A percentile compares a stretch with the other conserved stretches of the same genome.
Evolutionary conservation across 2,113 vertebrate species (phyloP).

Genomic region (Vulpes lagopus): DNA sequence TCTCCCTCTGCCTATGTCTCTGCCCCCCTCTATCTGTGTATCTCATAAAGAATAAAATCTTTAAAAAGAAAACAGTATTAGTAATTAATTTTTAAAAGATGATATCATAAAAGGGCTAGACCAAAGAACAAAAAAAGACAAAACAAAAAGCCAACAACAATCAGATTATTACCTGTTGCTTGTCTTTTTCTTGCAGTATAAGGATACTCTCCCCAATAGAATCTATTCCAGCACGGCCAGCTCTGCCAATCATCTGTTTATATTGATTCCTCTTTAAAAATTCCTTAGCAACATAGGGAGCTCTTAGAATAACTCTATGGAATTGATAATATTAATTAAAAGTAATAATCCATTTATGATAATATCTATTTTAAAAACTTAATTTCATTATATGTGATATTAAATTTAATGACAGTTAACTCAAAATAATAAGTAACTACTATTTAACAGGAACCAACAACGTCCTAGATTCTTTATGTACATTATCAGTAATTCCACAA

Average conservation of each 20-base stretch:
- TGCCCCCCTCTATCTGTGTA: too few relatives aligned
- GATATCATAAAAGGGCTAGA: not conserved
- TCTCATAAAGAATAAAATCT: too few relatives aligned
- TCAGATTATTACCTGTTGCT: constrained; percentile 86
- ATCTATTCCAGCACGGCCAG: constrained; percentile 97
- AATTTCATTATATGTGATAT: not conserved
- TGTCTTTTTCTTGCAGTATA: constrained; percentile 95
- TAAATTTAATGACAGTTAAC: constrained; percentile 41
- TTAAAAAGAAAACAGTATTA: not conserved
- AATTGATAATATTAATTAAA: constrained; percentile 68
- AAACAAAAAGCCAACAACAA: not conserved
- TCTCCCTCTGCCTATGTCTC: too few relatives aligned
- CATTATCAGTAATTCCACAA: constrained; percentile 20
- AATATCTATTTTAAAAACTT: constrained; percentile 24
- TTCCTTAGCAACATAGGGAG: constrained; percentile 94
- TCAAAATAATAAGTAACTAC: constrained; percentile 18
- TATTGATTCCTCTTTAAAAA: constrained; percentile 97
- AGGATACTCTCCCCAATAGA: constrained; percentile 95
- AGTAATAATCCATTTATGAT: not conserved
- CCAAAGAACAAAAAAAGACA: not conserved
- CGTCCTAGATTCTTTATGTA: not conserved
- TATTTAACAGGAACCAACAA: not conserved
- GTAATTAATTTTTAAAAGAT: constrained; percentile 28
- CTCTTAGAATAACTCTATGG: constrained; percentile 95
- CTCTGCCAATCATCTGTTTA: constrained; percentile 97